Conservation (phyloP, 2,113 vertebrate species). For the Polyodon spathula region DNA sequence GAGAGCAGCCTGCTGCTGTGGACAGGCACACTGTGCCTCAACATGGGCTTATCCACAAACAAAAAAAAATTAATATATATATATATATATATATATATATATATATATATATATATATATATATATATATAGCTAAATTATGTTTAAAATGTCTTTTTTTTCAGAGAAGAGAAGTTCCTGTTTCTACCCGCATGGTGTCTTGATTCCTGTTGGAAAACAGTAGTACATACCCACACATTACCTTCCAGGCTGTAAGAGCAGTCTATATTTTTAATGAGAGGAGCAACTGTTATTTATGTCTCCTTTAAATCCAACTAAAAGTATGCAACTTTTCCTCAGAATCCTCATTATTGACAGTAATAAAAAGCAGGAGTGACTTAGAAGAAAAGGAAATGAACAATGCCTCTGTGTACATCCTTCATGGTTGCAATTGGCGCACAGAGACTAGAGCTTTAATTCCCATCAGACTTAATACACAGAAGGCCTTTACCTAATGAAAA, state of each 20-base stretch:
- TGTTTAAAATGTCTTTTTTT: no score
- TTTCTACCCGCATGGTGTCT: no score
- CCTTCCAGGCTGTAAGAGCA: constrained; percentile 7
- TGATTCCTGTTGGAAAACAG: constrained; percentile 8
- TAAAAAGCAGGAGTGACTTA: constrained; percentile 17
- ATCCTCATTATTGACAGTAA: constrained; percentile 26
- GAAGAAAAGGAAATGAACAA: no score
- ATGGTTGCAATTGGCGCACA: constrained; percentile 9
- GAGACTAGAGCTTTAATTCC: background rate
- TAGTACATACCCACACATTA: constrained; percentile 16
- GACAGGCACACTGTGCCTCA: background rate
- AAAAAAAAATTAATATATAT: no score
- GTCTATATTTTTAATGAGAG: constrained; percentile 14
- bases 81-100: no score
- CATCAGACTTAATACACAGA: constrained; percentile 46
- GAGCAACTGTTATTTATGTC: constrained; percentile 27
- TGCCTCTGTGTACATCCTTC: constrained; percentile 6
- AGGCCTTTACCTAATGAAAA: constrained; percentile 27
- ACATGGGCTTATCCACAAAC: no score
- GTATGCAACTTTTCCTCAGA: constrained; percentile 37
- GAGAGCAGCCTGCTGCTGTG: background rate
- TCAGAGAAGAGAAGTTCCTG: no score
- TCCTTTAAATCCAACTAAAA: constrained; percentile 56
- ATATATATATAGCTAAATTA: no score
- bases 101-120: no score